A percentile compares a stretch with the other conserved stretches of the same genome.
Evolutionary conservation across 2,888 invertebrate species (phyloP).

Genomic region (Homarus gammarus): DNA sequence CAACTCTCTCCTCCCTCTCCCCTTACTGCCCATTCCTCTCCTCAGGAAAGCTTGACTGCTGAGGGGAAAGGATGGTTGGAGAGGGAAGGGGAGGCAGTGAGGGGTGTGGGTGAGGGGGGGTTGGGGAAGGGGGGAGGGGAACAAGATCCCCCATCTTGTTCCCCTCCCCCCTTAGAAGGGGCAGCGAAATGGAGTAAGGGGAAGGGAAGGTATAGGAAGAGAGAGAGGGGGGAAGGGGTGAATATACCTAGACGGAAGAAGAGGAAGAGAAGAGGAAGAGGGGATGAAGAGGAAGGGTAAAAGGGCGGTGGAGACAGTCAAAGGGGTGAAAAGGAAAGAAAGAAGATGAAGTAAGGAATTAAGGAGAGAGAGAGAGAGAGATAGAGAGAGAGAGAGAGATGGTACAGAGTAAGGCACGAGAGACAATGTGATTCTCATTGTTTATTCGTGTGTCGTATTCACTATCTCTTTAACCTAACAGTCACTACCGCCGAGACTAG

Average conservation of each 20-base stretch:
- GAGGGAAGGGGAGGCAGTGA: not conserved
- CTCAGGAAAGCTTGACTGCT: too few species aligned
- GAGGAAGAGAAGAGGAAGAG: too few species aligned
- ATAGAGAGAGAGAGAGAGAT: conserved; percentile 23
- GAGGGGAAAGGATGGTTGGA: not conserved
- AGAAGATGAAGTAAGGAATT: not conserved
- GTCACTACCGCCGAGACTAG: conserved; percentile 35
- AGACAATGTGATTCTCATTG: conserved; percentile 31
- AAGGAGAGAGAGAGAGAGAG: not conserved
- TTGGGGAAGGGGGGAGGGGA: too few species aligned
- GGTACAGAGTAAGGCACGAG: not conserved
- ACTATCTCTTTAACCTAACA: conserved; percentile 50
- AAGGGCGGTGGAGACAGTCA: not conserved
- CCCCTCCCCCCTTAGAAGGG: too few species aligned
- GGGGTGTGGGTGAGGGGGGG: not conserved
- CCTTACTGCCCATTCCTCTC: too few species aligned
- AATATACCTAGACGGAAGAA: not conserved
- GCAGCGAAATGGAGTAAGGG: not conserved
- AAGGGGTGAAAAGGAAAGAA: not conserved
- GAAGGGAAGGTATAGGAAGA: not conserved
- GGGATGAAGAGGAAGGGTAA: not conserved
- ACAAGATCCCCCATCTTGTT: too few species aligned
- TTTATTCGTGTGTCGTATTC: conserved; percentile 44
- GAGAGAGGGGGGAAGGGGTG: not conserved
- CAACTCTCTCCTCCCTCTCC: too few species aligned